phyloP scores from a whole-genome alignment of 2,797 vertebrate genomes.

The Astyanax mexicanus region DNA sequence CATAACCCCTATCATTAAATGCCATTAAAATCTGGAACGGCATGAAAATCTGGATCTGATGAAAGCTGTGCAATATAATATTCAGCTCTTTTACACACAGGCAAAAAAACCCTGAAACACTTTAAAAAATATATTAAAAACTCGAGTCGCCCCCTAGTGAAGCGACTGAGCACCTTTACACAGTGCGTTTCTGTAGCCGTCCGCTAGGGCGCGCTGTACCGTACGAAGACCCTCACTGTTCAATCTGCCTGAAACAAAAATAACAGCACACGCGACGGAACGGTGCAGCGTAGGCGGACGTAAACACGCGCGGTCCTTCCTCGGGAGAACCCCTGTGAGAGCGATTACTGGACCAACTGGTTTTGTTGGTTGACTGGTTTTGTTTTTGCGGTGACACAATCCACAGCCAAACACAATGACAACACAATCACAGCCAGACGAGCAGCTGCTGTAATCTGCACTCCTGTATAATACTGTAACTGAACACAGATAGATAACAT shows the following conservation, averaged over 20 bases:
- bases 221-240: slow-evolving; percentile 7
- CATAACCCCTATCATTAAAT: slow-evolving; percentile 25
- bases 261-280: slow-evolving; percentile 1
- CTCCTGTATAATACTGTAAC: slow-evolving; percentile 11
- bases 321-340: slow-evolving; percentile 59
- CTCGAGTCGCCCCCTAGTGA: slow-evolving; percentile 1
- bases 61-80: background rate
- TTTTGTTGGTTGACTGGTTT: slow-evolving; percentile 67
- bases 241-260: slow-evolving; percentile 12
- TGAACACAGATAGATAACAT: slow-evolving; percentile 4
- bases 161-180: background rate
- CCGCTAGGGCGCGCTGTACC: slow-evolving; percentile 60
- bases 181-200: slow-evolving; percentile 2
- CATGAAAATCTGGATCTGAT: slow-evolving; percentile 2
- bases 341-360: slow-evolving; percentile 70
- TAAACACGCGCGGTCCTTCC: background rate
- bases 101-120: background rate
- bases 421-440: slow-evolving; percentile 8
- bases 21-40: background rate
- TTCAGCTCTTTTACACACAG: background rate
- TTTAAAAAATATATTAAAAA: background rate
- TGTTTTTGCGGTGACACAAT: slow-evolving; percentile 66
- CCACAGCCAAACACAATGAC: slow-evolving; percentile 48
- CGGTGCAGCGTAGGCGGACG: background rate
- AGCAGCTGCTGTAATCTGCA: slow-evolving; percentile 34